A percentile compares a stretch with the other conserved stretches of the same genome.
Conservation (phyloP, 1,140 invertebrate species). For the Aethina tumida region DNA sequence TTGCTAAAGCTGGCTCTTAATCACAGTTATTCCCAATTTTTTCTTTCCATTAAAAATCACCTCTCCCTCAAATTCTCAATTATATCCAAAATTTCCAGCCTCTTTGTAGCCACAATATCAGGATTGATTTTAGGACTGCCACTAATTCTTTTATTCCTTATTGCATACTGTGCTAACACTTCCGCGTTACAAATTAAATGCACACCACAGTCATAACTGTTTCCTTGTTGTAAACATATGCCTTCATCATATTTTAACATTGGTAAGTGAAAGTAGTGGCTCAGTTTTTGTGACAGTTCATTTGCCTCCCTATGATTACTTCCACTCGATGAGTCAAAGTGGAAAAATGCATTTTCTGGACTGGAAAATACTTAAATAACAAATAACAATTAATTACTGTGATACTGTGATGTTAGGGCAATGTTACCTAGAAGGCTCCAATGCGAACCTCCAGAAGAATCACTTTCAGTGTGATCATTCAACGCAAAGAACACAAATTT, state of each 20-base stretch:
- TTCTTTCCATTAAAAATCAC: slow-evolving; percentile 1
- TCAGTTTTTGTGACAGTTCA: slow-evolving; percentile 45
- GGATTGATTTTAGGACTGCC: slow-evolving; percentile 38
- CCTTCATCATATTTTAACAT: slow-evolving; percentile 42
- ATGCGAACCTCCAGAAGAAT: slow-evolving; percentile 70
- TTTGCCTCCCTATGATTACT: slow-evolving; percentile 46
- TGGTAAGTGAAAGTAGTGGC: slow-evolving; percentile 41
- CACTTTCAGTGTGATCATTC: slow-evolving; percentile 66
- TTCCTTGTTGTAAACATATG: slow-evolving; percentile 54
- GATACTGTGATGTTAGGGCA: slow-evolving; percentile 27
- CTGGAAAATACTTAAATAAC: slow-evolving; percentile 43
- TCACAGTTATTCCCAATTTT: too few relatives aligned
- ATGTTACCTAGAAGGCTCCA: slow-evolving; percentile 81
- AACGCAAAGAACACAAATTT: slow-evolving; percentile 78
- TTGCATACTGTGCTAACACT: slow-evolving; percentile 44
- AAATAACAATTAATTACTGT: slow-evolving; percentile 3
- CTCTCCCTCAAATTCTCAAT: slow-evolving; percentile 24
- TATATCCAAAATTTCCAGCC: slow-evolving; percentile 32
- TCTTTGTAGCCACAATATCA: slow-evolving; percentile 27
- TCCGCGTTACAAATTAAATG: slow-evolving; percentile 56
- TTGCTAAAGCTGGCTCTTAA: slow-evolving; percentile 5
- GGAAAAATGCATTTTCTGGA: slow-evolving; percentile 58
- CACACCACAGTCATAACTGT: slow-evolving; percentile 25
- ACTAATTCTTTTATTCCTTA: slow-evolving; percentile 35
- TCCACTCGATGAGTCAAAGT: slow-evolving; percentile 65